phyloP scores from a whole-genome alignment of 2,113 vertebrate species.

The Penelope pileata region DNA sequence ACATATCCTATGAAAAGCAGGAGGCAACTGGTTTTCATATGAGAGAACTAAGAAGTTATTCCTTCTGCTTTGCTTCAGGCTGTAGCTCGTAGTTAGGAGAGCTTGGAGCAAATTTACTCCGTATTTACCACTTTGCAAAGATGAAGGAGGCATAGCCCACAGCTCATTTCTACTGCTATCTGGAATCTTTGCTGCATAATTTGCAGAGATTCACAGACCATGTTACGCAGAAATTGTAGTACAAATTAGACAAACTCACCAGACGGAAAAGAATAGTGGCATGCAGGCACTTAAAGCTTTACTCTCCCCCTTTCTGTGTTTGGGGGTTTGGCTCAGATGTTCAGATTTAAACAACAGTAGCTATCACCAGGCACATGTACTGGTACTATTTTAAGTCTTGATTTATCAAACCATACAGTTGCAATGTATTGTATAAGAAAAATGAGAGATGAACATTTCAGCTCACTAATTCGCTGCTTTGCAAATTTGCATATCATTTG shows the following conservation, averaged over 20 bases:
- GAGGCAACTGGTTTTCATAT: background rate
- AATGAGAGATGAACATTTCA: background rate
- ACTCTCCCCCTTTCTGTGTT: background rate
- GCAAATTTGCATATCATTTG: constrained; percentile 3
- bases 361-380: background rate
- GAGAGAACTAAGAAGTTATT: background rate
- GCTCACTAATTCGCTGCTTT: background rate
- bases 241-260: background rate
- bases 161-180: background rate
- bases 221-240: background rate
- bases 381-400: background rate
- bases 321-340: background rate
- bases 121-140: background rate
- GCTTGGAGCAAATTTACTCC: background rate
- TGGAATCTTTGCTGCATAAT: background rate
- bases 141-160: background rate
- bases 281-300: accelerated
- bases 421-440: background rate
- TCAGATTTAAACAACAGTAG: background rate
- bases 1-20: background rate
- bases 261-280: background rate
- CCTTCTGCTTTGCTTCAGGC: background rate
- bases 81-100: background rate
- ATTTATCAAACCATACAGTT: background rate
- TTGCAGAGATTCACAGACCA: background rate